Conservation (phyloP, 2,113 vertebrate genomes). For the Myxocyprinus asiaticus region DNA sequence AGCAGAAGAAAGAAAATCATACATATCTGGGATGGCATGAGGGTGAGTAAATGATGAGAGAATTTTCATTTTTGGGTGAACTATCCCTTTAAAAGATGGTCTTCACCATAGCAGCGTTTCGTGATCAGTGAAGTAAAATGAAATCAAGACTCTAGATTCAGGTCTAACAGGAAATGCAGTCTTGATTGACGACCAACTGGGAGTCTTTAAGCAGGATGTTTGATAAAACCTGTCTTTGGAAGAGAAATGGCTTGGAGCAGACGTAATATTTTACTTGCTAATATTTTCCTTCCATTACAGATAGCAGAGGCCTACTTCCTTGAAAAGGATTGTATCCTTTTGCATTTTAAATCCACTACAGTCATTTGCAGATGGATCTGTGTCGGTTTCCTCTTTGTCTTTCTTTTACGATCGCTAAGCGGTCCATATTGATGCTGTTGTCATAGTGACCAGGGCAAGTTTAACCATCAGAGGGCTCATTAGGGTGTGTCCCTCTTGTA, state of each 20-base stretch:
- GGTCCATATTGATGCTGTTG: slow-evolving; percentile 55
- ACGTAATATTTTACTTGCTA: slow-evolving; percentile 1
- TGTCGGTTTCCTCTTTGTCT: slow-evolving; percentile 23
- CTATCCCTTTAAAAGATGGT: too few relatives aligned
- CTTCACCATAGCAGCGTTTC: too few relatives aligned
- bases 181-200: not conserved
- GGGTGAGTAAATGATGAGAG: too few relatives aligned
- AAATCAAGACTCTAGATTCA: too few relatives aligned
- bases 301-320: slow-evolving; percentile 90
- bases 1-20: too few relatives aligned
- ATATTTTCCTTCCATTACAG: slow-evolving; percentile 66
- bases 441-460: slow-evolving; percentile 45
- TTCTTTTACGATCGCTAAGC: slow-evolving; percentile 17
- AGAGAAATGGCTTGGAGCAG: not conserved
- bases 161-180: not conserved
- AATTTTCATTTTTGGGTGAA: too few relatives aligned
- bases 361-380: not conserved
- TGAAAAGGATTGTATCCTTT: slow-evolving; percentile 97
- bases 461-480: slow-evolving; percentile 2
- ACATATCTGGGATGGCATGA: too few relatives aligned
- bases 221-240: too few relatives aligned
- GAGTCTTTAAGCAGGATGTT: not conserved
- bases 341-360: not conserved
- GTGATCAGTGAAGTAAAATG: too few relatives aligned
- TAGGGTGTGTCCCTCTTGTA: slow-evolving; percentile 23